Base-by-base conservation (phyloP, 2,113 vertebrate genomes). In the Astatotilapia flaviijosephi region DNA sequence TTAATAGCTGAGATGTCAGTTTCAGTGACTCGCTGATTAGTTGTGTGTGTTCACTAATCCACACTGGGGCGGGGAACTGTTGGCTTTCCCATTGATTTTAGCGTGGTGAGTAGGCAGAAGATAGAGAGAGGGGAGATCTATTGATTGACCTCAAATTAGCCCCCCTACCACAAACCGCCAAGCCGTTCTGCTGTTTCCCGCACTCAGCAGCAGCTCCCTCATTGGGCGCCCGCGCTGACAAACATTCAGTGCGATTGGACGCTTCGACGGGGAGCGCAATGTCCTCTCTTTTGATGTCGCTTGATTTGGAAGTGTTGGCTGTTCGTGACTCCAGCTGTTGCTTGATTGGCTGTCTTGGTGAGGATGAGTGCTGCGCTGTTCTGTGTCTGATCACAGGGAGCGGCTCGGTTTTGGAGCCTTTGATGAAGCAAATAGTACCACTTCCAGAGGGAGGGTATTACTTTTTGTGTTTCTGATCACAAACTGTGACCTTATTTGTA, bases 141-240 rank as follows among this genome's bases (percentile, higher is more conserved):
- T 97, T 96, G 96, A 97, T 96, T 97, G 96, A 97, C 96, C 96
- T 96, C 94, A 96, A 96, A 97, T 97, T 96, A 97, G 96, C 95
- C 96, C 94, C 90, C 92, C 86, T 82, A 84, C 90, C 87, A 70
- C 92, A 90, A 84, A 86, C 87, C 88, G 84, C 83, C 89, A 88
- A 85, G 84, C 53, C 21, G 42, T 87, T 80, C 79, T 91, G 87
- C 85, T 70, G 28, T 89, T 77, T 90, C 86, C 88, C 54, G 87
- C 83, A 83, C 90, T 91, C 89, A 83, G 81, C 82, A 42, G 84
- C 88, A 4, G 88, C 85, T 65, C 91, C 85, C 45, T 93, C 83
- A 92, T 94, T 90, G 94, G 93, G 51, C 5, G 81, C 73, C 79
- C 21, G 6, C 2, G 17, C 80, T 84, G 94, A 88, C 87, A 92